phyloP scores from a whole-genome alignment of 2,888 invertebrate species.

The Synanthedon vespiformis region DNA sequence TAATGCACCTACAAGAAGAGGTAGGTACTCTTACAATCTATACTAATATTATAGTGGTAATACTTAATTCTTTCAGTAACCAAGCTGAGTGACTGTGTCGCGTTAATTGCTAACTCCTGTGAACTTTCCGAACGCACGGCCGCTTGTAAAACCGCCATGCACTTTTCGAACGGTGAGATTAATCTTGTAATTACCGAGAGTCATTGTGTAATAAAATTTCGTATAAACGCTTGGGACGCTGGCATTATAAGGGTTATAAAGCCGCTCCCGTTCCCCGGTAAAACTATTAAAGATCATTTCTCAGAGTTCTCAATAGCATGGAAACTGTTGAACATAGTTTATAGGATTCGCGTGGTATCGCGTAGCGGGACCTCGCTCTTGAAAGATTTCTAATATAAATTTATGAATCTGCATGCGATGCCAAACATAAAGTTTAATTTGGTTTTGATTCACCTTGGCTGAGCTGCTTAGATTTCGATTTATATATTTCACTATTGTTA shows the following conservation, averaged over 20 bases:
- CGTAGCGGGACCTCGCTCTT: neutral
- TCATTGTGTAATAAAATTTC: slow-evolving; percentile 2
- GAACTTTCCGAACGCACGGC: no score
- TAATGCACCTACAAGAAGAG: no score
- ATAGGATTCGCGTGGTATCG: neutral
- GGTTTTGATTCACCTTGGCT: no score
- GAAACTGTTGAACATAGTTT: neutral
- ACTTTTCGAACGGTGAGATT: neutral
- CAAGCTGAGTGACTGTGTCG: no score
- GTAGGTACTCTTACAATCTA: no score
- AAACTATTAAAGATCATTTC: neutral
- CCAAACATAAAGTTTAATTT: no score
- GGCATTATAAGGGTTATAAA: neutral
- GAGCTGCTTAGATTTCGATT: no score
- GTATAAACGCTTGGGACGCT: slow-evolving; percentile 1
- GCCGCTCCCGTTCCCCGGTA: neutral
- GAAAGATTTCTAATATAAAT: neutral
- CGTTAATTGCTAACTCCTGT: no score
- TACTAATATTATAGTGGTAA: no score
- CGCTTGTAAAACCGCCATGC: no score
- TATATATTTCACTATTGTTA: no score
- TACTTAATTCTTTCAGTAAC: no score
- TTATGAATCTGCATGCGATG: neutral
- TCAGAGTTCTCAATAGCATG: neutral
- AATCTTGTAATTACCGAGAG: slow-evolving; percentile 2